Evolutionary conservation across 2,888 invertebrate species (phyloP), one percentile per base, ranked within the genome.

Genomic region (Liodrosophila aerea): DNA sequence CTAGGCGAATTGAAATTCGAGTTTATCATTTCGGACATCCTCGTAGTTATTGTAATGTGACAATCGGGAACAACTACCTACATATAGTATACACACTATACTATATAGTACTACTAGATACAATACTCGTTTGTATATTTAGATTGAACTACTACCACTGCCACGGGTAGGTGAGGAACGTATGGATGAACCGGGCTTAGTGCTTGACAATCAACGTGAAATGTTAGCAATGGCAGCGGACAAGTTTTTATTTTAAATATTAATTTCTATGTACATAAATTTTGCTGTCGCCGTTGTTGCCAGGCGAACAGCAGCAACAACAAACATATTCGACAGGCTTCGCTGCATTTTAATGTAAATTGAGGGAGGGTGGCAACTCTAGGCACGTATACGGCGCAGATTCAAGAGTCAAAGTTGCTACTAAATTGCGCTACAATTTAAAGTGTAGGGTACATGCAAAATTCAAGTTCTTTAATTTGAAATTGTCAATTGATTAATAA

Each of bases 191-290:
- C 12, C 27, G 9, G 36, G 34, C 39, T 30, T 44, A 49, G 53
- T 46, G 33, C 22, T 34, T 22, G 44, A 47, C 67, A 66, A 66
- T 66, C 60, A 66, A 66, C 60, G 47, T 52, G 51, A 50, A 51
- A 45, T 66, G 66, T 60, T 60, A n/a, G 49, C 60, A 57, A 40
- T 44, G 50, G 16, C 47, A 34, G 39, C 60, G 49, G 43, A 58
- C 46, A 54, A 47, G 53, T 49, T 47, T 22, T 11, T 16, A n/a
- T 41, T 45, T 64, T 69, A 58, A 70, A 64, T 83, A 68, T 73
- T 73, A 73, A 83, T 76, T 73, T 73, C 68, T 76, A 76, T 78
- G 84, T 80, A 83, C 78, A 78, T 78, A 80, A 78, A 80, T 83
- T 76, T 70, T 64, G 76, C 76, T 76, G 76, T 64, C 63, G 37